Conservation (phyloP, 2,888 invertebrate species). For the Drosophila diplacantha region DNA sequence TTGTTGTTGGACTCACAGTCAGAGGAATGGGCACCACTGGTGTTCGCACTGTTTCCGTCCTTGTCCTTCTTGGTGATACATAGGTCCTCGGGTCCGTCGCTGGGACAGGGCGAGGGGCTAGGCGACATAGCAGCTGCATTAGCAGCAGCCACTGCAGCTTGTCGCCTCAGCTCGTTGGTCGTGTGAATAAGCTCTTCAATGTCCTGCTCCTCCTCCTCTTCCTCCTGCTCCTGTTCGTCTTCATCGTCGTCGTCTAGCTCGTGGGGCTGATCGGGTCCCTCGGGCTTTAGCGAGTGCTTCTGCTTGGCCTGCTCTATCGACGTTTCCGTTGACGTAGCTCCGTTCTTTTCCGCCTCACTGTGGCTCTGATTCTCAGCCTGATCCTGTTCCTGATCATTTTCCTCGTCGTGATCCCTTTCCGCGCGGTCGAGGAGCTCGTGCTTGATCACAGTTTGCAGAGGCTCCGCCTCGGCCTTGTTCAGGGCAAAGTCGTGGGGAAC, state of each 20-base stretch:
- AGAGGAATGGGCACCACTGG: constrained; percentile 33
- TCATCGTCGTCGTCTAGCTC: constrained; percentile 44
- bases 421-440: constrained; percentile 66
- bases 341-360: constrained; percentile 5
- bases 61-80: constrained; percentile 76
- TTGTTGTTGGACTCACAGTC: constrained; percentile 63
- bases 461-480: constrained; percentile 74
- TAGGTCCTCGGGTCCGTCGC: constrained; percentile 77
- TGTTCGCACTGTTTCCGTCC: constrained; percentile 32
- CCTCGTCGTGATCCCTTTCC: constrained; percentile 36
- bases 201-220: constrained; percentile 71
- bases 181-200: constrained; percentile 75
- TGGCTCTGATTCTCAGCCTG: constrained; percentile 1
- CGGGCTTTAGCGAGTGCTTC: constrained; percentile 14
- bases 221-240: constrained; percentile 42
- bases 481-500: constrained; percentile 76
- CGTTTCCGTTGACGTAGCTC: constrained; percentile 1
- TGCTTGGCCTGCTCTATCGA: constrained; percentile 16
- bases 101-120: constrained; percentile 50
- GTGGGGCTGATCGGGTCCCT: constrained; percentile 10
- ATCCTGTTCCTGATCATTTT: constrained; percentile 39
- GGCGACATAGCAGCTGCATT: constrained; percentile 68
- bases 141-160: constrained; percentile 67
- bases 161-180: constrained; percentile 71
- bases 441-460: constrained; percentile 75